These are phyloP conservation scores for Pseudoatta argentina DNA, from an alignment of 1,140 invertebrate genomes.

Conservation along the genomic window DNA sequence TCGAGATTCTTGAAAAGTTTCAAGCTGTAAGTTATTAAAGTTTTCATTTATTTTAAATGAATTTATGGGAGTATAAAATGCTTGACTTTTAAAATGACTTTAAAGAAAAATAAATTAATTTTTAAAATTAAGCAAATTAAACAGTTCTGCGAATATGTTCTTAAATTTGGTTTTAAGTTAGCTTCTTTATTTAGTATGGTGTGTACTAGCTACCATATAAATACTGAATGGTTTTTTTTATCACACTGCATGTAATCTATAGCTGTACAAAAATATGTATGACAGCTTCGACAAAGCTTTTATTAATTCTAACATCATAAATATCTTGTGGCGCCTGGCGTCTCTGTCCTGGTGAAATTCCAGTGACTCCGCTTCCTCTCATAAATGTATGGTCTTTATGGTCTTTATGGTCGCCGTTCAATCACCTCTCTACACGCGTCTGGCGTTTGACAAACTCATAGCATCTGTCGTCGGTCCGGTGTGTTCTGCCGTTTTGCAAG, in stretches of 20 bases:
- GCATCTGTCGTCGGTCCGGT: conserved; percentile 50
- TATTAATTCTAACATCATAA: conserved; percentile 61
- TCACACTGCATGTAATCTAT: neutral
- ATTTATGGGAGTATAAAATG: no score
- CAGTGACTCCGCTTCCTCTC: conserved; percentile 63
- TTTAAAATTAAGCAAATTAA: neutral
- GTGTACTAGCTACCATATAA: no score
- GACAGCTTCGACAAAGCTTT: conserved; percentile 10
- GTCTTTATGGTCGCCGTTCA: conserved; percentile 64
- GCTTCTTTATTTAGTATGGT: no score
- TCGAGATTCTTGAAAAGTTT: neutral
- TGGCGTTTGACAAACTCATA: conserved; percentile 68
- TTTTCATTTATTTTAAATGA: no score
- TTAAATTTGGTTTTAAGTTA: no score
- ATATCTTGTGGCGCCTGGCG: conserved; percentile 35
- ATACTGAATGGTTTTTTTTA: no score
- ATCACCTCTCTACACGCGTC: conserved; percentile 61
- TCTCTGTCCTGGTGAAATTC: conserved; percentile 63
- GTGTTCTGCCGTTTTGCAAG: conserved; percentile 11
- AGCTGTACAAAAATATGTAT: conserved; percentile 13
- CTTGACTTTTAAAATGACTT: no score
- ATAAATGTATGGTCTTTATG: conserved; percentile 56
- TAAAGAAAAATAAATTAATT: neutral
- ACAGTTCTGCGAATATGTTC: neutral
- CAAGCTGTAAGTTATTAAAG: neutral